Evolutionary conservation across 1,140 invertebrate species (phyloP), one percentile per base, ranked within the genome.

Genomic region (Condylostylus longicornis): DNA sequence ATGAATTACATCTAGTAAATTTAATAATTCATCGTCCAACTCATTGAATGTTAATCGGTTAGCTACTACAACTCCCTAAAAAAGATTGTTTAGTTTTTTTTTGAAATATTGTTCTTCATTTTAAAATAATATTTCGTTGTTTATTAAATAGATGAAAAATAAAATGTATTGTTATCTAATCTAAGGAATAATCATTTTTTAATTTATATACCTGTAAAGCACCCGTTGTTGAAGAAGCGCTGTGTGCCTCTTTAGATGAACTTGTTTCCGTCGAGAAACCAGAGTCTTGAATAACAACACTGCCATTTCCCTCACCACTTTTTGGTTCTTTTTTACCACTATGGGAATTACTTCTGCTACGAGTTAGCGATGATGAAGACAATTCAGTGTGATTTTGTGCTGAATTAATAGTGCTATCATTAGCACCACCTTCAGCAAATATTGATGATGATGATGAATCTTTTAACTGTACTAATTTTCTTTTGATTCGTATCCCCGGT

Each of bases 251-350:
- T 54, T 82, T 82, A 40, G 71, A 73, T 43, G 77, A 81, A 13
- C 73, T 77, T 9, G 79, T 82, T 55, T 83, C 81, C 30, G 81
- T 83, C 56, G 80, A 84, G 62, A 86, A 85, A 20, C 82, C 82
- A 10, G 79, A 83, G 57, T 85, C 82, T 54, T 84, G 82, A 8
- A n/a, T n/a, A 8, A 86, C 77, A 31, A 77, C 73, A 40, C 60
- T 75, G 35, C 75, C 75, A 47, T 68, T 70, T 41, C 56, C 61
- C 52, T 53, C 58, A 44, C 43, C 42, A 33, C 50, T 53, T 52
- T 63, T 64, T 48, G 59, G 60, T 42, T 58, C 61, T 48, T 63
- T 63, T 48, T 63, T 64, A 44, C 71, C 69, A 44, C 71, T 72
- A 51, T 74, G 71, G 27, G 70, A 72, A 41, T 74, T 77, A 61